Base-by-base conservation (phyloP, 2,888 invertebrate genomes). In the Muscina levida region DNA sequence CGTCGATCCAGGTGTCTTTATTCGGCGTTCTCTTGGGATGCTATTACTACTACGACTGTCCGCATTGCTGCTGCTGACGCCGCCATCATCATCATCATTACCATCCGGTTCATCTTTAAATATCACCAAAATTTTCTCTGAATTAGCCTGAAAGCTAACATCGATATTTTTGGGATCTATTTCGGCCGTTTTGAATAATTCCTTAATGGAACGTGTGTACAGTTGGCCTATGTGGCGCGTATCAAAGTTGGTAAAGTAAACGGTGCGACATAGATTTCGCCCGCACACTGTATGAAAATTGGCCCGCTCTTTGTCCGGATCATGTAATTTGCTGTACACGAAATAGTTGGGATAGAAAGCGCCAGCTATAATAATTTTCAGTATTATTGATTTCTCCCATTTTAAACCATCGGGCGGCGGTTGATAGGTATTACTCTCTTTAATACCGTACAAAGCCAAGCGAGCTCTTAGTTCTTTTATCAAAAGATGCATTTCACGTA, bases 281-380 rank as follows among this genome's bases (percentile, higher is more conserved):
- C 96, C 96, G 19, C 93, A 93, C 0, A 97, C 91, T 0, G 89
- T 87, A 84, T 93, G 94, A 1, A 94, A 92, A 0, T 95, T 93
- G 17, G 93, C 92, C 0, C 93, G 91, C 86, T 96, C 95, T 82
- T 93, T 92, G 0, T 92, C 89, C 77, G 92, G 92, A 65, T 92
- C 92, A 42, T 90, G 89, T 2, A 92, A 91, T 31, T 91, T 87
- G 10, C 91, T 87, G 39, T 93, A 92, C 22, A 94, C 89, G 90
- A 96, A 98, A 90, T 96, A 98, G 89, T 98, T 95, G 0, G 98
- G 98, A 91, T 97, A 98, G 90, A 97, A 97, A 1, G 98, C 97
- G 5, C 91, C 91, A 1, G 90, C 87, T 59, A 90, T 89, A 19
- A 88, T 84, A 1, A 94, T 93, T 91, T 95, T 95, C 0, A 95